Percentiles rank a stretch among this genome's conserved stretches.
Evolutionary conservation across 2,797 vertebrate species (phyloP).

Genomic region (Lagorchestes hirsutus): DNA sequence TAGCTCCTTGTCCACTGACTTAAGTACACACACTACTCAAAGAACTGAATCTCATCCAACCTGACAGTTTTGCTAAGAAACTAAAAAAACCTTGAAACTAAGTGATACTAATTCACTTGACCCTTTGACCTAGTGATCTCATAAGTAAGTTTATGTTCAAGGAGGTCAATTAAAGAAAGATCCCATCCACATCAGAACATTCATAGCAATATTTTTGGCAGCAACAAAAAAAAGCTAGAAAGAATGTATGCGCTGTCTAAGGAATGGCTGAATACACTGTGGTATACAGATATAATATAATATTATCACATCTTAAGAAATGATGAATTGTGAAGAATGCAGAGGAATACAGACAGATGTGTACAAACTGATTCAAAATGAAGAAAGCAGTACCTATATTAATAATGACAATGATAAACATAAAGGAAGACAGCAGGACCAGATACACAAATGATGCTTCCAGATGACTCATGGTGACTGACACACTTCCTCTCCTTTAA

Average conservation of each 20-base stretch:
- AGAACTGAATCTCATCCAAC: background rate
- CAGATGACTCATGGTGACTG: background rate
- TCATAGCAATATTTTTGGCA: background rate
- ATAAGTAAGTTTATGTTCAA: background rate
- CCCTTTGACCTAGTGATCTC: background rate
- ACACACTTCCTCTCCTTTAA: background rate
- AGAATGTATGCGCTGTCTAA: background rate
- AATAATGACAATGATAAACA: background rate
- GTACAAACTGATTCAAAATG: background rate
- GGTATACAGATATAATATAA: background rate
- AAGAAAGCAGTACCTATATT: background rate
- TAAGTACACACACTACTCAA: background rate
- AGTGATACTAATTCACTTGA: background rate
- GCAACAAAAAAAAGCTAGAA: background rate
- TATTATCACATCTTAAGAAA: background rate
- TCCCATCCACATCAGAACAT: background rate
- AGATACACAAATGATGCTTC: background rate
- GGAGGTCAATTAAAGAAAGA: background rate
- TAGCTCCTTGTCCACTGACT: background rate
- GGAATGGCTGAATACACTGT: background rate
- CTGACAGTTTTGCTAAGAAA: background rate
- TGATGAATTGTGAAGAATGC: background rate
- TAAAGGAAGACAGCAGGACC: background rate
- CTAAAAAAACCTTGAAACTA: background rate
- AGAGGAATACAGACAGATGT: background rate